A percentile compares a stretch with the other conserved stretches of the same genome.
Conservation (phyloP, 2,888 invertebrate genomes). For the Xylota segnis region DNA sequence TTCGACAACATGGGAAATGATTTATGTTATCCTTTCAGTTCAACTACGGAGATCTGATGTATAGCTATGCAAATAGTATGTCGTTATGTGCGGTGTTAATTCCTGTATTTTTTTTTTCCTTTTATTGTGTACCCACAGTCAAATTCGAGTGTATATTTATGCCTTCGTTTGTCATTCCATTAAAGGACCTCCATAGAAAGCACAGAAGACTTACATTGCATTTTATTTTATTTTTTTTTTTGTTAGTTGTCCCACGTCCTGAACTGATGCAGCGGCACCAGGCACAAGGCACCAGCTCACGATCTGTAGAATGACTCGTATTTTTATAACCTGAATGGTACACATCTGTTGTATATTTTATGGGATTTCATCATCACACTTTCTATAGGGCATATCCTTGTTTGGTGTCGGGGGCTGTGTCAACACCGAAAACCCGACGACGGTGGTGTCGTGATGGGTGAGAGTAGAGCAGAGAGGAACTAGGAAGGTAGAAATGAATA, state of each 20-base stretch:
- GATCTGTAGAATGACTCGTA: constrained; percentile 74
- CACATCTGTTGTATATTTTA: constrained; percentile 77
- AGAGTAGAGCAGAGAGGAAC: constrained; percentile 48
- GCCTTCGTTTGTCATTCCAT: constrained; percentile 75
- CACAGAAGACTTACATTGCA: constrained; percentile 57
- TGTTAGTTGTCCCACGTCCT: constrained; percentile 40
- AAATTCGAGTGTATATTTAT: constrained; percentile 73
- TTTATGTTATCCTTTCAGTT: constrained; percentile 75
- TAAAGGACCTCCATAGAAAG: constrained; percentile 64
- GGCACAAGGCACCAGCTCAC: constrained; percentile 49
- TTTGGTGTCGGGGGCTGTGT: constrained; percentile 76
- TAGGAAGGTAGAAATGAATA: constrained; percentile 76
- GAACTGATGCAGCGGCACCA: constrained; percentile 53
- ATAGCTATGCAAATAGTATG: constrained; percentile 53
- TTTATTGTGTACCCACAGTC: constrained; percentile 61
- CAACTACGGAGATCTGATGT: constrained; percentile 43
- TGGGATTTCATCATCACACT: constrained; percentile 75
- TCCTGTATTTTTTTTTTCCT: constrained; percentile 46
- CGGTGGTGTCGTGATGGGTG: constrained; percentile 47
- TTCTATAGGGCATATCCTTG: constrained; percentile 75
- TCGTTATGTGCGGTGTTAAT: constrained; percentile 74
- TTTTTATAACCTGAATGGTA: constrained; percentile 76
- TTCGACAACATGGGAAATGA: constrained; percentile 74
- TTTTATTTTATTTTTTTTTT: constrained; percentile 23
- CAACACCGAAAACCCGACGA: constrained; percentile 72